Percentiles rank a stretch among this genome's conserved stretches.
phyloP scores from a whole-genome alignment of 2,113 vertebrate species.

The Lampris megalopsis region DNA sequence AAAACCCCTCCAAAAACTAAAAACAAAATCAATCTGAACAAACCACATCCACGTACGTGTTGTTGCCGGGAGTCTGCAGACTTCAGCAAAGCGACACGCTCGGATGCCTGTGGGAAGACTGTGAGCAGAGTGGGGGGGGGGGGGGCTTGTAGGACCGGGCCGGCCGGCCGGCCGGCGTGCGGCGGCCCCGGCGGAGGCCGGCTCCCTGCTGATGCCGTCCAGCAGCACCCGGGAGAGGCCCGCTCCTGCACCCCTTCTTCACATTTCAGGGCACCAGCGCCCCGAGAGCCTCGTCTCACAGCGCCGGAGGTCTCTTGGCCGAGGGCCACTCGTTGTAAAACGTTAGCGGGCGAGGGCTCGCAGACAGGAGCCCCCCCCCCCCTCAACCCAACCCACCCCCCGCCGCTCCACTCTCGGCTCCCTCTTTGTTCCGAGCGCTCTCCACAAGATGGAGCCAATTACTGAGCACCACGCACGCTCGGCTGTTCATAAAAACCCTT shows the following conservation, averaged over 20 bases:
- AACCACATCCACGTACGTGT: slow-evolving; percentile 59
- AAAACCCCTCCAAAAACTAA: neutral
- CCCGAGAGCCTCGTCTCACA: slow-evolving; percentile 59
- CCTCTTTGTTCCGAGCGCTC: slow-evolving; percentile 22
- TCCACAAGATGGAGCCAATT: slow-evolving; percentile 73
- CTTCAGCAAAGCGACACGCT: slow-evolving; percentile 56
- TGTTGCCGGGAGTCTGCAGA: slow-evolving; percentile 54
- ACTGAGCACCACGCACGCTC: neutral
- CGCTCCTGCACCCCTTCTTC: slow-evolving; percentile 61
- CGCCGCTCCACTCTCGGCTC: neutral
- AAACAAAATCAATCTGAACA: slow-evolving; percentile 49
- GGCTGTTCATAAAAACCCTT: slow-evolving; percentile 15
- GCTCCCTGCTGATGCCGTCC: slow-evolving; percentile 52
- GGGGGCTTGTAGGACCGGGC: no score
- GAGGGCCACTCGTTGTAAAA: slow-evolving; percentile 24
- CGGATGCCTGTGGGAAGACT: slow-evolving; percentile 28
- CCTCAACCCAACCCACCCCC: neutral
- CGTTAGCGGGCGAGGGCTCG: slow-evolving; percentile 54
- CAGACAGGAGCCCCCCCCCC: slow-evolving; percentile 6
- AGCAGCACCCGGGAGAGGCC: neutral
- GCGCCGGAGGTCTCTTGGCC: slow-evolving; percentile 46
- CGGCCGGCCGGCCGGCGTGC: slow-evolving; percentile 5
- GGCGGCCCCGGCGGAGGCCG: slow-evolving; percentile 48
- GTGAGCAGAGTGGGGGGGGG: neutral
- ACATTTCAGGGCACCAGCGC: slow-evolving; percentile 36